Conservation (phyloP, 1,140 invertebrate species). For the Apis cerana region DNA sequence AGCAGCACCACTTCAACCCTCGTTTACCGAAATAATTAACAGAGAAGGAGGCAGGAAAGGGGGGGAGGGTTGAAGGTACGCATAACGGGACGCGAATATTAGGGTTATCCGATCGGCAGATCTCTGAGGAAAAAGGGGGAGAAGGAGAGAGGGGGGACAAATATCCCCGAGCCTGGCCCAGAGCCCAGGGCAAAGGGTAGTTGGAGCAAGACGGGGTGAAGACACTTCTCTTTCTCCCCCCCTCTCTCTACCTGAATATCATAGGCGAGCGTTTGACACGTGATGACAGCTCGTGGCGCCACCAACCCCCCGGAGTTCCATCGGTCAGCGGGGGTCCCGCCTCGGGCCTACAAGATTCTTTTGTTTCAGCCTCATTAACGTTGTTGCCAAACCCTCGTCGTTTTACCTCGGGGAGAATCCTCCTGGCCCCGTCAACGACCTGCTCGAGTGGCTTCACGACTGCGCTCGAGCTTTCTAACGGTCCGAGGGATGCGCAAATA, state of each 20-base stretch:
- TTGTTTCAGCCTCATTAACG: constrained; percentile 81
- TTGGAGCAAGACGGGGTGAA: not conserved
- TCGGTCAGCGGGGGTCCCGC: constrained; percentile 69
- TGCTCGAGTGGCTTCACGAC: constrained; percentile 1
- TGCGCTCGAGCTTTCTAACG: not conserved
- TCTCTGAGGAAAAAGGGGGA: constrained; percentile 22
- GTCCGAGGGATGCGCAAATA: not conserved
- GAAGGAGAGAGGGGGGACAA: not conserved
- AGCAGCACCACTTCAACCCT: not conserved
- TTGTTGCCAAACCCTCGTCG: constrained; percentile 74
- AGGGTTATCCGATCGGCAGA: constrained; percentile 57
- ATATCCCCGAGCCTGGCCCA: not conserved
- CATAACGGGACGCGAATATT: constrained; percentile 58
- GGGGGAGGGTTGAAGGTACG: not conserved
- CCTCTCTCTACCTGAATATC: constrained; percentile 69
- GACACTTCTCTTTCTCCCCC: not conserved
- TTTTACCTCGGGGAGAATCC: constrained; percentile 37
- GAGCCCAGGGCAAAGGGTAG: constrained; percentile 36
- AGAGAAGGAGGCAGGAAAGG: not conserved
- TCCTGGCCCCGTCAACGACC: constrained; percentile 50
- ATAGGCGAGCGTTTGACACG: constrained; percentile 74
- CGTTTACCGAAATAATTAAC: constrained; percentile 52
- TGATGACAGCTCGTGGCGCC: constrained; percentile 81
- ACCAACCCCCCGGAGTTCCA: constrained; percentile 77
- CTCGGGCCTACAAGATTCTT: constrained; percentile 72